Evolutionary conservation across 1,140 invertebrate species (phyloP), one percentile per base, ranked within the genome.

Genomic region (Trissolcus basalis): DNA sequence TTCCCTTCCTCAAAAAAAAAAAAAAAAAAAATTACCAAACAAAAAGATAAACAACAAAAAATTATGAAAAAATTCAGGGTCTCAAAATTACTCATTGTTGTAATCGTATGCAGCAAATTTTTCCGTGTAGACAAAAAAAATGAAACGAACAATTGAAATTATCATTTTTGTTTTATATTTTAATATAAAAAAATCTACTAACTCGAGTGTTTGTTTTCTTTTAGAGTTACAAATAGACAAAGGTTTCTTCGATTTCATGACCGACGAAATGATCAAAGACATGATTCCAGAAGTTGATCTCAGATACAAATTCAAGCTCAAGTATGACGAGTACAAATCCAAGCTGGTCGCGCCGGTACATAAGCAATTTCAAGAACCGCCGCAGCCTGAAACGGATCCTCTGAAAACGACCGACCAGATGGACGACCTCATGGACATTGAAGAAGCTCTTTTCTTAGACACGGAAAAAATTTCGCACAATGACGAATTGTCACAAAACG

Each of bases 181-280:
- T 43, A 6, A 43, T 43, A 11, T 5, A 43, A 8, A 8, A 43
- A 8, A 8, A 11, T n/a, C 11, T 4, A 11, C 12, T 13, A 44
- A 44, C 4, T 44, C 3, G 12, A 43, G 7, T 11, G 8, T 13
- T 13, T 44, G 11, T 3, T 39, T 9, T 39, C 9, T 77, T 77
- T 47, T 65, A 77, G 74, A 71, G 48, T 55, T 61, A 43, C 43
- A 9, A 56, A 56, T 77, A 8, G 74, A 77, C 41, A 50, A 56
- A 63, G 68, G 74, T 4, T 67, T 77, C 51, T 77, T 77, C 47
- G 56, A 77, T 11, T 77, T 77, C 9, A 77, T 77, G 74, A 77
- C 75, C 0, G 68, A 77, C 10, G 58, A 53, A 35, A 72, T 77
- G 68, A 77, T 77, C 6, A 72, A 53, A 49, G 75, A 72, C 9